Evolutionary conservation across 64 coral and sea anemone genomes (phyloP).

Genomic region (Dendronephthya gigantea): DNA sequence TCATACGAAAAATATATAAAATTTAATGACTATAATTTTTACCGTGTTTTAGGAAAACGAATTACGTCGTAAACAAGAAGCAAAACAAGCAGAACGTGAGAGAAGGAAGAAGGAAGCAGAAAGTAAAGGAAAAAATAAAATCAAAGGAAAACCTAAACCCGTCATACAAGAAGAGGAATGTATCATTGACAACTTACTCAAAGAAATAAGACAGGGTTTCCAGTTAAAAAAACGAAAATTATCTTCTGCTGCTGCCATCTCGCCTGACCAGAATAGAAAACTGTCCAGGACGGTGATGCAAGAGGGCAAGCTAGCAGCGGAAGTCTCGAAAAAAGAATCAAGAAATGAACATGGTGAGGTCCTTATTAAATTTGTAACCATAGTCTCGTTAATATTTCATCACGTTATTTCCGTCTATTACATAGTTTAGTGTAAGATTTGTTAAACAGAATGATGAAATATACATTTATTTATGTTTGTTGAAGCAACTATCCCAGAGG

Average conservation of each 20-base stretch:
- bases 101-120: background rate
- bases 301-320: background rate
- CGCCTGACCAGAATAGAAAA: background rate
- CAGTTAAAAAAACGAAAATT: background rate
- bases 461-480: no score
- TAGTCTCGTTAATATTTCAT: background rate
- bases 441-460: no score
- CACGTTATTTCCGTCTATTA: no score
- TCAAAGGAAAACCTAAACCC: conserved; percentile 9
- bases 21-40: background rate
- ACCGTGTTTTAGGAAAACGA: background rate
- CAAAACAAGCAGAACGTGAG: background rate
- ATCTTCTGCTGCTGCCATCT: background rate
- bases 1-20: no score
- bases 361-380: no score
- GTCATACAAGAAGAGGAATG: conserved; percentile 11
- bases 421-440: no score
- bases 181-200: conserved; percentile 8
- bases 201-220: conserved; percentile 12
- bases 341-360: no score
- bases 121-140: background rate
- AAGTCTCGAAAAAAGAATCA: background rate
- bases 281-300: background rate
- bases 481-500: background rate
- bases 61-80: conserved; percentile 7